phyloP scores from a whole-genome alignment of 1,140 invertebrate species.

The Pogonus chalceus region DNA sequence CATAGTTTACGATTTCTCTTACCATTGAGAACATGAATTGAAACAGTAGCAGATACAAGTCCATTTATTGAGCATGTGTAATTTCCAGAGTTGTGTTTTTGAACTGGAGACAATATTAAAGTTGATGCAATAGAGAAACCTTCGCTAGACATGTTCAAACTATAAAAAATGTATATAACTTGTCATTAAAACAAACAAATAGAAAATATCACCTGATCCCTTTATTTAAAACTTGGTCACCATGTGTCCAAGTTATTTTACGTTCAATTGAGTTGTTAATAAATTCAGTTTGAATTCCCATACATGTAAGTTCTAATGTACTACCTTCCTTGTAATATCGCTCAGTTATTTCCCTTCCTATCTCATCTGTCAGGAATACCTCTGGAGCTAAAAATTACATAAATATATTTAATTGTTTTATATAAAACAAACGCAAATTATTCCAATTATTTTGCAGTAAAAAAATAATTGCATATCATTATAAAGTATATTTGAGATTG shows the following conservation, averaged over 20 bases:
- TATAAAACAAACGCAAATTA: neutral
- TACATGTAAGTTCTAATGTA: slow-evolving; percentile 57
- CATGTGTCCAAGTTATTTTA: slow-evolving; percentile 35
- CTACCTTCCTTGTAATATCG: slow-evolving; percentile 63
- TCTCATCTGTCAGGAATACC: slow-evolving; percentile 55
- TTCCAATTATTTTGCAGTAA: neutral
- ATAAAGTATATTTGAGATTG: no score
- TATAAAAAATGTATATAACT: slow-evolving; percentile 23
- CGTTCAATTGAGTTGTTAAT: slow-evolving; percentile 27
- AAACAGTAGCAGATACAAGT: slow-evolving; percentile 37
- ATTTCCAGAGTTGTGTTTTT: slow-evolving; percentile 38
- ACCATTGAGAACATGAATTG: slow-evolving; percentile 45
- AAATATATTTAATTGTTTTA: neutral
- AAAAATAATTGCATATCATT: neutral
- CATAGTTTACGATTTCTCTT: no score
- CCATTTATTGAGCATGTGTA: slow-evolving; percentile 37
- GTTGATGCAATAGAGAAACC: slow-evolving; percentile 30
- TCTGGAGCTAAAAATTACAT: slow-evolving; percentile 44
- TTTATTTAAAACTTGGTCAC: slow-evolving; percentile 25
- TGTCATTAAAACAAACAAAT: slow-evolving; percentile 13
- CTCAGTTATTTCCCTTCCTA: slow-evolving; percentile 52
- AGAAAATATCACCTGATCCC: slow-evolving; percentile 33
- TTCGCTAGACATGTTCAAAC: slow-evolving; percentile 29
- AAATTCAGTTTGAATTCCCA: slow-evolving; percentile 37
- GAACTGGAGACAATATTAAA: slow-evolving; percentile 36